Conservation (phyloP, 2,888 invertebrate genomes). For the Lycia hirtaria region DNA sequence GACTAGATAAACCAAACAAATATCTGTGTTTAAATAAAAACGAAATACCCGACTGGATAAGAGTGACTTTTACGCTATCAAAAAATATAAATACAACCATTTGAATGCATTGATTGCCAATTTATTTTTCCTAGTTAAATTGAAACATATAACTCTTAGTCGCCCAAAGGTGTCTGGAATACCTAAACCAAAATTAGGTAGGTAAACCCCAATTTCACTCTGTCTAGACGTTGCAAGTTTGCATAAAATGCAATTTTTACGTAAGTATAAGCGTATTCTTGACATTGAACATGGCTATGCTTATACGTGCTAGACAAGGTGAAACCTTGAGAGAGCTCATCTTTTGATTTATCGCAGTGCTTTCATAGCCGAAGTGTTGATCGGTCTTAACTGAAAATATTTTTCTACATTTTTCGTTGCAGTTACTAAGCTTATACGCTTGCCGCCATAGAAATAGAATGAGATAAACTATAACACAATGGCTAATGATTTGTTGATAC, state of each 20-base stretch:
- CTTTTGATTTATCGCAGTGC: slow-evolving; percentile 13
- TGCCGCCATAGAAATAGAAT: neutral
- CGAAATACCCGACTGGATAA: too few species aligned
- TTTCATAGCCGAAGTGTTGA: slow-evolving; percentile 6
- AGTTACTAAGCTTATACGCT: neutral
- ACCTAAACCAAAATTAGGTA: neutral
- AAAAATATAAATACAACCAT: too few species aligned
- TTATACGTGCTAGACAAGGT: slow-evolving; percentile 14
- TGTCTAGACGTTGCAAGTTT: neutral
- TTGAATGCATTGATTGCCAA: too few species aligned
- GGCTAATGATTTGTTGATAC: neutral
- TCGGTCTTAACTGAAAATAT: neutral
- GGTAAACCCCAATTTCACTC: neutral
- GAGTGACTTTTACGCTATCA: too few species aligned
- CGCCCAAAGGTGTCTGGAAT: neutral
- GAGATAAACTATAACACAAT: neutral
- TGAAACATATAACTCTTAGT: too few species aligned
- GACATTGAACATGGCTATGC: slow-evolving; percentile 13
- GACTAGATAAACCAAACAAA: too few species aligned
- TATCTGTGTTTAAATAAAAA: too few species aligned
- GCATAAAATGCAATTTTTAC: neutral
- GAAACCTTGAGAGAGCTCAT: slow-evolving; percentile 23
- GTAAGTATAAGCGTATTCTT: neutral
- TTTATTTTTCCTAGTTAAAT: too few species aligned
- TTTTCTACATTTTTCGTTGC: neutral